These are phyloP conservation scores for Dipodomys stephensi DNA, from an alignment of 2,113 vertebrate genomes.

Conservation along the genomic window DNA sequence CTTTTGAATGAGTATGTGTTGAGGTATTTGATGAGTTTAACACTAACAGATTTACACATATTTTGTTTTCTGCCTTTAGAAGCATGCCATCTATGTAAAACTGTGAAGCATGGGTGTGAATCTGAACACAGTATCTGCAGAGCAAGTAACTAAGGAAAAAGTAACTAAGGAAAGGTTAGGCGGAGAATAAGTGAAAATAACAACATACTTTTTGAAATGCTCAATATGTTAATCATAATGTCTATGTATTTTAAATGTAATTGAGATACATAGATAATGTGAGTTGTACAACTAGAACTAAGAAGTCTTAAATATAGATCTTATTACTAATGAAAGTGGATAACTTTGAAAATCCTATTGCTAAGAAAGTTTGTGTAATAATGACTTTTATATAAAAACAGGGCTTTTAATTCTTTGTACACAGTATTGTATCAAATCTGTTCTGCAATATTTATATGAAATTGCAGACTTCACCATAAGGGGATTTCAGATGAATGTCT, in stretches of 20 bases:
- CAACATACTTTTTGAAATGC: background rate
- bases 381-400: background rate
- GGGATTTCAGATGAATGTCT: slow-evolving; percentile 14
- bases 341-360: background rate
- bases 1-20: background rate
- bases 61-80: background rate
- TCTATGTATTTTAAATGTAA: too few relatives aligned
- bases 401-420: background rate
- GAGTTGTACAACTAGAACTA: background rate
- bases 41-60: background rate
- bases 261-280: background rate
- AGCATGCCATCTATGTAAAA: background rate
- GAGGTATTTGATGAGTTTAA: background rate
- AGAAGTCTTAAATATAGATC: background rate
- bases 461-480: background rate
- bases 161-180: background rate
- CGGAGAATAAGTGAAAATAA: background rate
- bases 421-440: background rate
- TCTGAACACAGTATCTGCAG: background rate
- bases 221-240: too few relatives aligned
- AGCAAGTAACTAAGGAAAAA: background rate
- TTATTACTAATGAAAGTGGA: background rate
- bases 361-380: background rate
- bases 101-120: background rate
- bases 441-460: background rate